Conservation (phyloP, 2,888 invertebrate genomes). For the Drosophila tanythrix region DNA sequence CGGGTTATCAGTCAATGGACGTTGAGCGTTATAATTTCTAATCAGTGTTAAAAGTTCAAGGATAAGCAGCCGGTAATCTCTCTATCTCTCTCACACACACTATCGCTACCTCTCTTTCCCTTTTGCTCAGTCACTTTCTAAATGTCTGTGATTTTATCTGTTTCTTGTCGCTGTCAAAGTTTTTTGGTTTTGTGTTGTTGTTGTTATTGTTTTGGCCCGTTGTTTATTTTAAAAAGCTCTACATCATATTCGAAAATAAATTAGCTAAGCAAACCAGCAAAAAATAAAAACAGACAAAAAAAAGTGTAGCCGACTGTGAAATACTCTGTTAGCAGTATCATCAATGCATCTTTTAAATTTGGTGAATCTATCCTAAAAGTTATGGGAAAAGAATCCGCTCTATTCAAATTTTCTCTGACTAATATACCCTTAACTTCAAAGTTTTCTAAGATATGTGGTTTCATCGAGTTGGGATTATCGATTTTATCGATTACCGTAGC, state of each 20-base stretch:
- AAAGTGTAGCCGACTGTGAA: neutral
- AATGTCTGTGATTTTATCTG: conserved; percentile 22
- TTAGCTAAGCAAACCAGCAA: conserved; percentile 67
- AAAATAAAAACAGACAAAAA: neutral
- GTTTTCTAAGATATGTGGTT: neutral
- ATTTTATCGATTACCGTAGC: neutral
- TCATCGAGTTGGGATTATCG: neutral
- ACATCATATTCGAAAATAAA: conserved; percentile 79
- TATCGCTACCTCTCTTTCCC: neutral
- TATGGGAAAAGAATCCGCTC: neutral
- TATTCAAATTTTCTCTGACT: neutral
- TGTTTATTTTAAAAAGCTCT: conserved; percentile 78
- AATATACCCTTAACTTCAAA: neutral
- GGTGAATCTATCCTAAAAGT: neutral
- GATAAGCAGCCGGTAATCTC: conserved; percentile 4
- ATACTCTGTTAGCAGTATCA: neutral
- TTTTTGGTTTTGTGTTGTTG: conserved; percentile 18
- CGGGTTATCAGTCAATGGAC: conserved; percentile 67
- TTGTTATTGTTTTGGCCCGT: neutral
- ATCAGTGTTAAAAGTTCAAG: conserved; percentile 31
- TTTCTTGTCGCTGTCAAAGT: conserved; percentile 47
- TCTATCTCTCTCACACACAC: neutral
- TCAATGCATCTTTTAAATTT: neutral
- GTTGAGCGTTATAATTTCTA: conserved; percentile 41
- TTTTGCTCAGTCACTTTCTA: too few relatives aligned